Percentiles rank a stretch among this genome's conserved stretches.
phyloP scores from a whole-genome alignment of 2,797 vertebrate species.

The Cichlasoma orientale region DNA sequence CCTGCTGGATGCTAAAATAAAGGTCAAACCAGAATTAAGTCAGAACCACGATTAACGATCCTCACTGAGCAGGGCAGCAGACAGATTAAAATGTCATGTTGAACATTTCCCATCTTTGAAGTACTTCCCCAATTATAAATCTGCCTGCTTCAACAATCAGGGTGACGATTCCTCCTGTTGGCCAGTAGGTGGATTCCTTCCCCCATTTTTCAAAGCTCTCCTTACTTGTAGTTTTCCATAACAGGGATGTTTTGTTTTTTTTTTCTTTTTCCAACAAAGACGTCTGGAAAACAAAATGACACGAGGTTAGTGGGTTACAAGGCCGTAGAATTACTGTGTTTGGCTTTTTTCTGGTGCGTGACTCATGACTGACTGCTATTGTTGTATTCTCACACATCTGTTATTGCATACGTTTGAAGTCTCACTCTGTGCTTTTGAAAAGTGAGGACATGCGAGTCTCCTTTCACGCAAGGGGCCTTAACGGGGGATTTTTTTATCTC shows the following conservation, averaged over 20 bases:
- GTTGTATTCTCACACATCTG: not conserved
- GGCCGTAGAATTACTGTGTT: not conserved
- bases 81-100: constrained; percentile 45
- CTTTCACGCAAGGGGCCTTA: constrained; percentile 1
- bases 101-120: constrained; percentile 22
- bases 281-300: not conserved
- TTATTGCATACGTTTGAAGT: constrained; percentile 31
- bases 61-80: constrained; percentile 1
- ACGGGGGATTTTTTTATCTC: constrained; percentile 28
- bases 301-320: not conserved
- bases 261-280: not conserved
- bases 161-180: not conserved
- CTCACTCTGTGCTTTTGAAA: constrained; percentile 25
- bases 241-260: not conserved
- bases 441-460: constrained; percentile 28
- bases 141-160: not conserved
- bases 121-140: not conserved
- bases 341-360: not conserved
- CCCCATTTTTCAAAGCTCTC: constrained; percentile 23
- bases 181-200: constrained; percentile 66
- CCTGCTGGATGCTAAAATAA: constrained; percentile 31
- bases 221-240: constrained; percentile 41
- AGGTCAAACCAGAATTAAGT: constrained; percentile 42
- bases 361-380: constrained; percentile 11
- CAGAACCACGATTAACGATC: constrained; percentile 40